A percentile compares a stretch with the other conserved stretches of the same genome.
Conservation (phyloP, 2,113 vertebrate species). For the Alces alces region DNA sequence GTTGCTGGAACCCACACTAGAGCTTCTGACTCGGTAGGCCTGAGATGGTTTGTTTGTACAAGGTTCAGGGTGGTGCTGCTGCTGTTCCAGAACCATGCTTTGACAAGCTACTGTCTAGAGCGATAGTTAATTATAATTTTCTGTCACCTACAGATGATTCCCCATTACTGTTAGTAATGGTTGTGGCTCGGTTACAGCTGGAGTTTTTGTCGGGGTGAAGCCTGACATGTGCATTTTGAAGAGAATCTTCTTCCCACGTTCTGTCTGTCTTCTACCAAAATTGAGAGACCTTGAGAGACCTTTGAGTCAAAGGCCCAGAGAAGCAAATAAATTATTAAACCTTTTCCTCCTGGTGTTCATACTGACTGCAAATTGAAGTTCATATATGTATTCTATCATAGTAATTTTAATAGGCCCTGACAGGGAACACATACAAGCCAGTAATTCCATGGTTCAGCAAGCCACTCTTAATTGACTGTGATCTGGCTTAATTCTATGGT, state of each 20-base stretch:
- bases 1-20: not conserved
- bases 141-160: not conserved
- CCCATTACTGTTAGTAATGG: not conserved
- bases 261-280: not conserved
- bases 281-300: not conserved
- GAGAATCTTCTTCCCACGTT: constrained; percentile 4
- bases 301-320: not conserved
- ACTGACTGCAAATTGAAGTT: constrained; percentile 32
- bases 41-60: not conserved
- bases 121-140: not conserved
- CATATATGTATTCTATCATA: not conserved
- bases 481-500: not conserved
- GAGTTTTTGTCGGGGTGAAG: not conserved
- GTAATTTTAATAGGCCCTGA: not conserved
- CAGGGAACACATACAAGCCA: not conserved
- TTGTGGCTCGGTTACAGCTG: not conserved
- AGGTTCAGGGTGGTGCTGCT: not conserved
- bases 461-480: not conserved
- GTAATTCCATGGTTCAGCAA: not conserved
- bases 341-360: not conserved
- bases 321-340: not conserved
- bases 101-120: not conserved
- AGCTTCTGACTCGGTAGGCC: not conserved
- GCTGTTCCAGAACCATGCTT: not conserved
- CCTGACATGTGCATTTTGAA: not conserved